Conservation (phyloP, 2,797 vertebrate species). For the Merluccius polli region DNA sequence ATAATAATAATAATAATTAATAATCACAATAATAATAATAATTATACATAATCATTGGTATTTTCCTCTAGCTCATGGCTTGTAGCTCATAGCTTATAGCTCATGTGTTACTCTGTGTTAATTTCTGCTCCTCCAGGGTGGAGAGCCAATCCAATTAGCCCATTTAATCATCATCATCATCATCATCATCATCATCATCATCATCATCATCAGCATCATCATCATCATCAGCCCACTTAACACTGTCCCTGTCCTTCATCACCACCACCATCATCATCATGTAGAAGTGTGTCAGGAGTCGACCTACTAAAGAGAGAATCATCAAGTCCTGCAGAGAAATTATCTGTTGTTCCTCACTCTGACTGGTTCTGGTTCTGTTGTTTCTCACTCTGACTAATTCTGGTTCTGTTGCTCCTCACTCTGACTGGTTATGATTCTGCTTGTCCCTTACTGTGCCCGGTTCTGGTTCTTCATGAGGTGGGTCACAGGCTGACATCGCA, state of each 20-base stretch:
- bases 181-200: background rate
- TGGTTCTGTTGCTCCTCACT: background rate
- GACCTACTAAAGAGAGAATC: constrained; percentile 59
- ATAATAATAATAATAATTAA: background rate
- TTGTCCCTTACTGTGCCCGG: too few species aligned
- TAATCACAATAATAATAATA: background rate
- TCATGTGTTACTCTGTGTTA: constrained; percentile 16
- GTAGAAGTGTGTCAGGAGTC: constrained; percentile 71
- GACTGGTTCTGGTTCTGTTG: background rate
- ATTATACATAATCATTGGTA: background rate
- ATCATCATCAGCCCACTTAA: constrained; percentile 3
- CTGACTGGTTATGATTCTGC: background rate
- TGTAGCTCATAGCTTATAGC: background rate
- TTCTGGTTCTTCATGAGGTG: too few species aligned
- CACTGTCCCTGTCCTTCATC: constrained; percentile 4
- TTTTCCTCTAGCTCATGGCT: background rate
- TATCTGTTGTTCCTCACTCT: background rate
- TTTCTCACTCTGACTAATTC: background rate
- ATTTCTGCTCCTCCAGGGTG: constrained; percentile 64
- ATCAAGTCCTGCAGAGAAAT: background rate
- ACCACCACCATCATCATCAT: constrained; percentile 36
- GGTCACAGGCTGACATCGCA: too few species aligned
- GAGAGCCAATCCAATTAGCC: constrained; percentile 70
- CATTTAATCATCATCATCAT: constrained; percentile 42
- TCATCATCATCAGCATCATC: constrained; percentile 23